phyloP scores from a whole-genome alignment of 2,888 invertebrate genomes.

The Epicampocera succincta region DNA sequence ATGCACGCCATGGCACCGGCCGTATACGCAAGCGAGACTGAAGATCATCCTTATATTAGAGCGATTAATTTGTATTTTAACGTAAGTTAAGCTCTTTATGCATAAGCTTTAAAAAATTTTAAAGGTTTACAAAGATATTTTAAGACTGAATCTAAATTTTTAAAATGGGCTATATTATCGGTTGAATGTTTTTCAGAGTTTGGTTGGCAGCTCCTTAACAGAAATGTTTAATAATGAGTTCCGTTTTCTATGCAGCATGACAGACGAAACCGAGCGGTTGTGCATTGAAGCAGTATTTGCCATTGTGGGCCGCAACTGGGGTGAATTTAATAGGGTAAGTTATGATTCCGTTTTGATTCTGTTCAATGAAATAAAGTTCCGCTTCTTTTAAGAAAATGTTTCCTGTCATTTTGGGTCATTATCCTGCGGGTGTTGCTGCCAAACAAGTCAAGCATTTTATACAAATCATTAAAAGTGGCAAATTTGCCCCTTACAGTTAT shows the following conservation, averaged over 20 bases:
- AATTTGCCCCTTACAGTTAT: constrained; percentile 83
- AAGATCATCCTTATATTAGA: constrained; percentile 79
- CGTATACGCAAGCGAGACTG: constrained; percentile 83
- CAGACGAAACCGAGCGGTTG: constrained; percentile 78
- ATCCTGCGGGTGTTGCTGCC: constrained; percentile 85
- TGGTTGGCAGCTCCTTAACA: constrained; percentile 78
- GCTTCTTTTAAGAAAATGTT: constrained; percentile 82
- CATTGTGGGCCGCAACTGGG: constrained; percentile 79
- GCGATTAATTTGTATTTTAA: constrained; percentile 79
- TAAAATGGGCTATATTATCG: too few species aligned
- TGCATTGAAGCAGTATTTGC: constrained; percentile 80
- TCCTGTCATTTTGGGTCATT: constrained; percentile 85
- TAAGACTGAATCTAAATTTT: too few species aligned
- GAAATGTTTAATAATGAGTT: constrained; percentile 80
- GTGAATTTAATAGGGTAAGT: constrained; percentile 79
- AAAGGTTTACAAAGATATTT: too few species aligned
- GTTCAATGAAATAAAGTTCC: background rate
- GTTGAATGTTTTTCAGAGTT: constrained; percentile 72
- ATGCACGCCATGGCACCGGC: constrained; percentile 88
- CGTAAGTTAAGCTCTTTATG: constrained; percentile 71
- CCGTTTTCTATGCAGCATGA: constrained; percentile 79
- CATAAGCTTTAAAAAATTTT: background rate
- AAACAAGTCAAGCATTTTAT: constrained; percentile 84
- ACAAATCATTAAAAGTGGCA: constrained; percentile 82
- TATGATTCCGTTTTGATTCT: background rate